Base-by-base conservation (phyloP, 1,140 invertebrate genomes). In the Myzus persicae region DNA sequence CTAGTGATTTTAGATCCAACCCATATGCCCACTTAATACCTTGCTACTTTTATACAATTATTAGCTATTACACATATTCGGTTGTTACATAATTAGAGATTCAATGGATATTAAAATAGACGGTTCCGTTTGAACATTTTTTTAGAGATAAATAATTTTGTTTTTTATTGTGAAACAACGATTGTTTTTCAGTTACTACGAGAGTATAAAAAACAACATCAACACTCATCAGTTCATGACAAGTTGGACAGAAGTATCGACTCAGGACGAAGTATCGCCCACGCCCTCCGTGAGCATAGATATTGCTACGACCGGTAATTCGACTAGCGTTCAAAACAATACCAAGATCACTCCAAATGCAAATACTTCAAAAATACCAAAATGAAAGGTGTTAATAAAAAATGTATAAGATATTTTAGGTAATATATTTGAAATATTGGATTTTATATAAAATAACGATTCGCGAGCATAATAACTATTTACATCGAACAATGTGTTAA, bases 131-230 rank as follows among this genome's bases (percentile, higher is more conserved):
- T n/a, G 20, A 46, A 87, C 31, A 11, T 44, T 46, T 44, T 26
- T 31, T 48, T 2, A n/a, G 0, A 4, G 40, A 9, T 31, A 42
- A 26, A 46, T 8, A 87, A 5, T 20, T 87, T n/a, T 26, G 26
- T 90, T 24, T 38, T 54, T 90, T 59, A 90, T 51, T 2, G 54
- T 76, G n/a, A 48, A 36, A 76, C 2, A 9, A 76, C 8, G 4
- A 44, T 91, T 36, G 5, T 92, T 85, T 85, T 84, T 51, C 26
- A 93, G 91, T 7, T 51, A 93, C 18, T 93, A 85, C 42, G 91
- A 93, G 46, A 85, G 14, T 24, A 85, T 93, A 85, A 93, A 93
- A 7, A 93, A 93, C 36, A 92, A 92, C n/a, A 92, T 92, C 31
- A 92, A 82, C 22, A 93, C 91, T 51, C 91, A 93, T 38, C 76